phyloP scores from a whole-genome alignment of 2,797 vertebrate species.

The Urophycis tenuis region DNA sequence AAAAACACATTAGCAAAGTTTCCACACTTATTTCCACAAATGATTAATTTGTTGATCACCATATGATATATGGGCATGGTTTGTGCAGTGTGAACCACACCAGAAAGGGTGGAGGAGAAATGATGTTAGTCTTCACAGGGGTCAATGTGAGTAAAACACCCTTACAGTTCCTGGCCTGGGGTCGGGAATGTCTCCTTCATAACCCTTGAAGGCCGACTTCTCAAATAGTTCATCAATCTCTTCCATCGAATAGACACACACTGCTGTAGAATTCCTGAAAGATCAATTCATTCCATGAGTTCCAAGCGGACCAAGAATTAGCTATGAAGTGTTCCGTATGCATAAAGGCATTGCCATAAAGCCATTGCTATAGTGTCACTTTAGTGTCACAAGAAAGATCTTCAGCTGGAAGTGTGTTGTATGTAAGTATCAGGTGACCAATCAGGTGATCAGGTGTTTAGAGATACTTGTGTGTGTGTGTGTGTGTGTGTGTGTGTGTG shows the following conservation, averaged over 20 bases:
- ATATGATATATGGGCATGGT: too few relatives aligned
- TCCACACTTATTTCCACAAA: too few relatives aligned
- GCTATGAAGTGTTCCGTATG: background rate
- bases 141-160: background rate
- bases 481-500: too few relatives aligned
- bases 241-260: slow-evolving; percentile 68
- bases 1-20: background rate
- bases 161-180: slow-evolving; percentile 72
- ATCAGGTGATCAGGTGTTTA: too few relatives aligned
- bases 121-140: background rate
- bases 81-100: too few relatives aligned
- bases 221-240: slow-evolving; percentile 68
- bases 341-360: background rate
- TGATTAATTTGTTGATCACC: too few relatives aligned
- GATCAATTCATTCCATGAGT: background rate
- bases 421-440: background rate
- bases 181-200: slow-evolving; percentile 40
- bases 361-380: background rate
- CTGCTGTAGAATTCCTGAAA: slow-evolving; percentile 71
- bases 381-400: background rate
- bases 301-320: background rate
- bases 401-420: background rate
- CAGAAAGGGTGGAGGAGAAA: too few relatives aligned
- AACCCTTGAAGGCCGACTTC: slow-evolving; percentile 67
- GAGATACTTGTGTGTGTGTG: too few relatives aligned